A percentile compares a stretch with the other conserved stretches of the same genome.
Evolutionary conservation across 2,888 invertebrate genomes (phyloP).

Genomic region (Sabatieria punctata): DNA sequence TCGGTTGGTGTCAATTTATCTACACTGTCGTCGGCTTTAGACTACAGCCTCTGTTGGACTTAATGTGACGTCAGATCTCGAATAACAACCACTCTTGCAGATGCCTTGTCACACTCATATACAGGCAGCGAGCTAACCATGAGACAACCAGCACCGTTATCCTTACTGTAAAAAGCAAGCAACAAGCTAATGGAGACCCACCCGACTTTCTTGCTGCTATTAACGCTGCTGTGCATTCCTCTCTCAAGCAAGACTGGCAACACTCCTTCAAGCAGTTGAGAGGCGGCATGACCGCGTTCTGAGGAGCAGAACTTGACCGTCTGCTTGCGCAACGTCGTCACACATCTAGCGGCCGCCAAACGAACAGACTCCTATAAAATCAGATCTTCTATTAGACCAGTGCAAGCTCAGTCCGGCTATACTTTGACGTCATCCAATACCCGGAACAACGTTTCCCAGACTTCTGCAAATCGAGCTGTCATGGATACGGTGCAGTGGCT

Average conservation of each 20-base stretch:
- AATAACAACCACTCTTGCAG: too few relatives aligned
- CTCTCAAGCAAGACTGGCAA: slow-evolving; percentile 60
- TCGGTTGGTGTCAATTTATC: too few relatives aligned
- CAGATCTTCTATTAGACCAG: too few relatives aligned
- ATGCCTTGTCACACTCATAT: too few relatives aligned
- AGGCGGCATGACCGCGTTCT: background rate
- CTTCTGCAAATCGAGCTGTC: slow-evolving; percentile 39
- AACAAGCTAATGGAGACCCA: too few relatives aligned
- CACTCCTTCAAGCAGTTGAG: slow-evolving; percentile 32
- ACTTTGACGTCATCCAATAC: slow-evolving; percentile 92
- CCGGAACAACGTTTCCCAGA: slow-evolving; percentile 66
- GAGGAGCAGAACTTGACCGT: background rate
- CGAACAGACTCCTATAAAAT: slow-evolving; percentile 1
- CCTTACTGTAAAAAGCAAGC: too few relatives aligned
- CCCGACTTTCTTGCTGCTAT: slow-evolving; percentile 30
- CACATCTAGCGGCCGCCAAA: background rate
- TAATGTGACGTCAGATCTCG: too few relatives aligned
- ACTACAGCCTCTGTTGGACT: too few relatives aligned
- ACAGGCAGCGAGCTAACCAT: too few relatives aligned
- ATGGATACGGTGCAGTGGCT: slow-evolving; percentile 38
- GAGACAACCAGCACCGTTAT: too few relatives aligned
- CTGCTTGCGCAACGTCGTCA: background rate
- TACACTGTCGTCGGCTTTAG: too few relatives aligned
- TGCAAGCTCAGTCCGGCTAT: too few relatives aligned
- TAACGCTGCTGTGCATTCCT: slow-evolving; percentile 59